A percentile compares a stretch with the other conserved stretches of the same genome.
phyloP scores from a whole-genome alignment of 2,113 vertebrate genomes.

The Petroica traversi region DNA sequence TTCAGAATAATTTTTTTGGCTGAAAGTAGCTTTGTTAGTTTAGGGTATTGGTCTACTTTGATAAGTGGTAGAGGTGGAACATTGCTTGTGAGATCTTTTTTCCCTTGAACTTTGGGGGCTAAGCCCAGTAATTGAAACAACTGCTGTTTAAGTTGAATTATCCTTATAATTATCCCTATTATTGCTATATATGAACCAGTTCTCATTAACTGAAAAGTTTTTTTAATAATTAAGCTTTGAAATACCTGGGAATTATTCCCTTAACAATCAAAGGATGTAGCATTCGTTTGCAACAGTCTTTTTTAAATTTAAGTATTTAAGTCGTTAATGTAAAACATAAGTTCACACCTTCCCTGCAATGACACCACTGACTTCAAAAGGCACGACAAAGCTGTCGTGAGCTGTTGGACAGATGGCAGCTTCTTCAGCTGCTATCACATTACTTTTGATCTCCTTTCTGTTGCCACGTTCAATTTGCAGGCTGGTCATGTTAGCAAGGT shows the following conservation, averaged over 20 bases:
- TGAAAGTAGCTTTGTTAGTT: not conserved
- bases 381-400: rapidly evolving
- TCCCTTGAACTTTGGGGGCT: not conserved
- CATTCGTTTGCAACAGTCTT: not conserved
- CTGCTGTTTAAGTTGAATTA: not conserved
- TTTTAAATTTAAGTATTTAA: not conserved
- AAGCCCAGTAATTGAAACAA: not conserved
- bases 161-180: not conserved
- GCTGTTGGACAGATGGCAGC: not conserved
- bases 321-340: not conserved
- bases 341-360: not conserved
- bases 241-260: not conserved
- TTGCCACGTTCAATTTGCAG: not conserved
- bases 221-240: not conserved
- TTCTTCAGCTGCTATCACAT: not conserved
- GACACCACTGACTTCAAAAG: not conserved
- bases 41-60: not conserved
- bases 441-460: not conserved
- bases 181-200: not conserved
- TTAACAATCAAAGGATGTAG: not conserved
- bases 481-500: not conserved
- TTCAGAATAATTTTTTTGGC: not conserved
- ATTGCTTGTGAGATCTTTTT: not conserved
- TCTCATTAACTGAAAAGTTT: not conserved
- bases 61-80: not conserved